A percentile compares a stretch with the other conserved stretches of the same genome.
These are phyloP conservation scores for Turritopsis rubra DNA, from an alignment of 30 jellyfish, hydroid and myxozoan species.

Conservation along the genomic window DNA sequence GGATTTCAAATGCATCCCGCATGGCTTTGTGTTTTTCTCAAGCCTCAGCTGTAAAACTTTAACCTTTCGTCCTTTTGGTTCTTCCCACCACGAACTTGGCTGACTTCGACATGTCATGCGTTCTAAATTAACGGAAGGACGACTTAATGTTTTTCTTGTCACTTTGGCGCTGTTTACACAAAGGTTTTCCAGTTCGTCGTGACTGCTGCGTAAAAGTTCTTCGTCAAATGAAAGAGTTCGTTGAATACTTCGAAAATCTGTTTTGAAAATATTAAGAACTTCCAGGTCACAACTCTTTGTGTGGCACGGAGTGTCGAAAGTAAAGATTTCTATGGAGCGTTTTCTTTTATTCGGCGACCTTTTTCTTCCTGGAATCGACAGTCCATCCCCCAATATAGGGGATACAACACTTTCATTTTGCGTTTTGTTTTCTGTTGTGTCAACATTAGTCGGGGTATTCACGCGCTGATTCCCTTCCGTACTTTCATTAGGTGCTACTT, in stretches of 20 bases:
- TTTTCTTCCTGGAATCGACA: background rate
- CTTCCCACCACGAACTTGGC: constrained; percentile 17
- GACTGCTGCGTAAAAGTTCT: background rate
- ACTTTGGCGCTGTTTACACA: background rate
- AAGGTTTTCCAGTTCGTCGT: background rate
- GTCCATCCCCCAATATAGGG: background rate
- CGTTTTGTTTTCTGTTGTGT: background rate
- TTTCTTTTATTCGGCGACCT: constrained; percentile 26
- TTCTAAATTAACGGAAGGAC: background rate
- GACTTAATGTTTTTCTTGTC: background rate
- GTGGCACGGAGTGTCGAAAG: background rate
- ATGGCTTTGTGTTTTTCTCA: background rate
- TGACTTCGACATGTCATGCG: constrained; percentile 15
- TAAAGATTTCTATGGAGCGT: constrained; percentile 6
- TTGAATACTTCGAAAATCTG: constrained; percentile 23
- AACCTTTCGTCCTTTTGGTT: constrained; percentile 2
- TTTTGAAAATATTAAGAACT: constrained; percentile 11
- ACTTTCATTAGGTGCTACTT: background rate
- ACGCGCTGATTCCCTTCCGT: background rate
- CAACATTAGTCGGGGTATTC: background rate
- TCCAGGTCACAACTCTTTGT: constrained; percentile 22
- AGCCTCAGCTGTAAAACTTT: background rate
- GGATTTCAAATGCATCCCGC: constrained; percentile 1
- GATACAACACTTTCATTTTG: background rate
- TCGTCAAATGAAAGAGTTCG: constrained; percentile 23